phyloP scores from a whole-genome alignment of 2,888 invertebrate genomes.

The Polydrusus tereticollis region DNA sequence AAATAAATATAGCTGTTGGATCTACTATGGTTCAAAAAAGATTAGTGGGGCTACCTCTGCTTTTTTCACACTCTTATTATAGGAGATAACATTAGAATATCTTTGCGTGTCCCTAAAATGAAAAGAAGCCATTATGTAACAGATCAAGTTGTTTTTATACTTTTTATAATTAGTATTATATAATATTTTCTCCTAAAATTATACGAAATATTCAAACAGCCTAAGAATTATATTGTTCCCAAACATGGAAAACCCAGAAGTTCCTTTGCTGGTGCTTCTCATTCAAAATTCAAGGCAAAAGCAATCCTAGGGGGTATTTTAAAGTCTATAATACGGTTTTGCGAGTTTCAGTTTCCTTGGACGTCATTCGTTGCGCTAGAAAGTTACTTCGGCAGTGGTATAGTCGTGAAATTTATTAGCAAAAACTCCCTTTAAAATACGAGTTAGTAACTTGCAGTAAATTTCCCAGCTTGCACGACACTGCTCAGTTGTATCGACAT shows the following conservation, averaged over 20 bases:
- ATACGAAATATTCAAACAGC: background rate
- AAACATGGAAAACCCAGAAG: conserved; percentile 8
- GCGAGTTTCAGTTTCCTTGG: conserved; percentile 10
- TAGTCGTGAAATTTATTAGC: background rate
- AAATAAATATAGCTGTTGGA: too few relatives aligned
- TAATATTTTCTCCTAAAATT: background rate
- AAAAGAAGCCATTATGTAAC: too few relatives aligned
- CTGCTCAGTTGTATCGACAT: background rate
- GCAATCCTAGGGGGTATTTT: conserved; percentile 7
- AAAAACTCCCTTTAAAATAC: too few relatives aligned
- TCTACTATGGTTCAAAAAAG: too few relatives aligned
- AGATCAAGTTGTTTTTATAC: too few relatives aligned
- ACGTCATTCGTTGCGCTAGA: background rate
- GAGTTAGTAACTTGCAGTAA: too few relatives aligned
- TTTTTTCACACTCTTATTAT: too few relatives aligned
- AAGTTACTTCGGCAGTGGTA: background rate
- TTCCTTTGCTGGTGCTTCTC: conserved; percentile 3
- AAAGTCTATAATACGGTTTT: conserved; percentile 7
- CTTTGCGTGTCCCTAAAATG: too few relatives aligned
- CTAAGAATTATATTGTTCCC: background rate
- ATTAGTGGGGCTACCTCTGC: too few relatives aligned
- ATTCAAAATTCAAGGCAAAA: conserved; percentile 6
- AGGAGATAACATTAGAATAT: too few relatives aligned
- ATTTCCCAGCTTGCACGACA: background rate
- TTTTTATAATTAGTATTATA: too few relatives aligned